Evolutionary conservation across 2,797 vertebrate genomes (phyloP).

Genomic region (Psittacula derbiana): DNA sequence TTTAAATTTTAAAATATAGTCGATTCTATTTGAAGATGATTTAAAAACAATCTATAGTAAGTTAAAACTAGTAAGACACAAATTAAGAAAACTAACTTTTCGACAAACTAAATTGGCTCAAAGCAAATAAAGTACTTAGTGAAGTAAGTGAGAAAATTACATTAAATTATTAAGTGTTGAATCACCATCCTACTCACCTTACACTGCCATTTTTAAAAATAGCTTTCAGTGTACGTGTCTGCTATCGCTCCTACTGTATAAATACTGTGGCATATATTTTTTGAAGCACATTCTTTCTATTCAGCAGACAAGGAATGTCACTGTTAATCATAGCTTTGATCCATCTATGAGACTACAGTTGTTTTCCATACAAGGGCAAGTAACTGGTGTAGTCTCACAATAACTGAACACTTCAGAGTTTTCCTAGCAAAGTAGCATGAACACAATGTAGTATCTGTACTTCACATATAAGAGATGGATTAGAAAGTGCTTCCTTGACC

Average conservation of each 20-base stretch:
- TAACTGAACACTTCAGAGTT: neutral
- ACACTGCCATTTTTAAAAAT: constrained; percentile 11
- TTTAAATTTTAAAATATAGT: constrained; percentile 30
- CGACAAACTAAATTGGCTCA: neutral
- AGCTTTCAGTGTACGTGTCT: neutral
- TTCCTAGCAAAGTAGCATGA: neutral
- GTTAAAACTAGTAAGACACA: neutral
- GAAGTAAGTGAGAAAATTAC: constrained; percentile 27
- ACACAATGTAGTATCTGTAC: neutral
- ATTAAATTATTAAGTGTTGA: constrained; percentile 38
- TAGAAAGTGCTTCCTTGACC: neutral
- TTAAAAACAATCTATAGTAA: neutral
- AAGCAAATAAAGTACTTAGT: constrained; percentile 29
- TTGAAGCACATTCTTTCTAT: neutral
- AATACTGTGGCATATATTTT: neutral
- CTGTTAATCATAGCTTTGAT: neutral
- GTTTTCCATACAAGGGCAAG: neutral
- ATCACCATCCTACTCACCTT: constrained; percentile 5
- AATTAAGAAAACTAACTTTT: constrained; percentile 4
- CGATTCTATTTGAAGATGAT: neutral
- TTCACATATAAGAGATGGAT: neutral
- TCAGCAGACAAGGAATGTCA: neutral
- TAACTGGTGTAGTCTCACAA: neutral
- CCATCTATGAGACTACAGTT: neutral
- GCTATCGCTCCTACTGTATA: neutral